phyloP scores from a whole-genome alignment of 2,888 invertebrate genomes.

The Protula sp. region DNA sequence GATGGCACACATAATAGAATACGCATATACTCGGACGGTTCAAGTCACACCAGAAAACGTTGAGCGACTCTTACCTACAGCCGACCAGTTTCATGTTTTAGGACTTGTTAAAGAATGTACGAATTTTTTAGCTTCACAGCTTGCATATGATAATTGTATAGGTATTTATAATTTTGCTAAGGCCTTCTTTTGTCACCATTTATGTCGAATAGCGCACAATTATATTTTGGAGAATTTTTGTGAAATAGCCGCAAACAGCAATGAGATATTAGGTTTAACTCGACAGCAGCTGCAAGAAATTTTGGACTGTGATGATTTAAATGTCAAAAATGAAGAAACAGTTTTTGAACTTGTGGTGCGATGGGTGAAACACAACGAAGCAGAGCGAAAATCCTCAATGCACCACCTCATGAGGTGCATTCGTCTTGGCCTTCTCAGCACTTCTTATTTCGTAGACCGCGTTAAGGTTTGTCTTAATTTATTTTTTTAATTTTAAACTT shows the following conservation, averaged over 20 bases:
- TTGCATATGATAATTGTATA: slow-evolving; percentile 75
- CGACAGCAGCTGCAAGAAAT: slow-evolving; percentile 22
- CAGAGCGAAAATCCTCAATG: slow-evolving; percentile 68
- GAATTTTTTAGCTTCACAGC: slow-evolving; percentile 65
- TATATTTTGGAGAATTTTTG: slow-evolving; percentile 61
- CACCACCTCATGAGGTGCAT: slow-evolving; percentile 58
- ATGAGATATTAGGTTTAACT: slow-evolving; percentile 43
- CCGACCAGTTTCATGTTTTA: slow-evolving; percentile 81
- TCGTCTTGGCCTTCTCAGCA: slow-evolving; percentile 65
- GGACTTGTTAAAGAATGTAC: slow-evolving; percentile 78
- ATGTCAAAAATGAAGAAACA: slow-evolving; percentile 48
- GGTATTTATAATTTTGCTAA: slow-evolving; percentile 79
- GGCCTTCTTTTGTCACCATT: slow-evolving; percentile 67
- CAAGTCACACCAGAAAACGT: slow-evolving; percentile 74
- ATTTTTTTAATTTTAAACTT: no score
- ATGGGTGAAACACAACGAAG: slow-evolving; percentile 78
- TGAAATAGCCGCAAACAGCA: slow-evolving; percentile 33
- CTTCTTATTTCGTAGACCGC: slow-evolving; percentile 83
- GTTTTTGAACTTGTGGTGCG: slow-evolving; percentile 59
- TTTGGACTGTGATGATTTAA: slow-evolving; percentile 42
- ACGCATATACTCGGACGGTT: slow-evolving; percentile 76
- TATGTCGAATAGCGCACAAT: slow-evolving; percentile 60
- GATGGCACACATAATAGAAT: slow-evolving; percentile 71
- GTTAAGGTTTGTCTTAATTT: slow-evolving; percentile 54
- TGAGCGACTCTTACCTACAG: slow-evolving; percentile 66